Conservation (phyloP, 2,888 invertebrate genomes). For the Amblyteles armatorius region DNA sequence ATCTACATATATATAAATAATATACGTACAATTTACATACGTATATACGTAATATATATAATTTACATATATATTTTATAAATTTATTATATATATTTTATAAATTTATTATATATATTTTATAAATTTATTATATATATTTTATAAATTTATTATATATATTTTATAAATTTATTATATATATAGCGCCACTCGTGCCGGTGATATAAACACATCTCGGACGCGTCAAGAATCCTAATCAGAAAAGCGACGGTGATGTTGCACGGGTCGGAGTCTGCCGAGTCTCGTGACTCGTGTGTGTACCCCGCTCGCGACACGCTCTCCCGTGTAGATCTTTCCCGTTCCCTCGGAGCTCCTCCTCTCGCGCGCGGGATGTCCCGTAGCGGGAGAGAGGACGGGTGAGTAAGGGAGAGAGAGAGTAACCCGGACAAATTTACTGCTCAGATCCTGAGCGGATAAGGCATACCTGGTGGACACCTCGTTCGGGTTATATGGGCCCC, state of each 20-base stretch:
- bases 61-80: background rate
- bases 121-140: no score
- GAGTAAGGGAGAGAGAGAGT: constrained; percentile 45
- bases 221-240: constrained; percentile 83
- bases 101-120: background rate
- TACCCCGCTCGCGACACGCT: background rate
- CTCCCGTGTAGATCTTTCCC: constrained; percentile 17
- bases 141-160: background rate
- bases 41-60: constrained; percentile 21
- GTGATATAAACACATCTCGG: constrained; percentile 74
- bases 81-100: no score
- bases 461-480: constrained; percentile 84
- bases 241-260: constrained; percentile 69
- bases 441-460: constrained; percentile 81
- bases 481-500: constrained; percentile 81
- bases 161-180: constrained; percentile 7
- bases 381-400: constrained; percentile 57
- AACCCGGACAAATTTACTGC: constrained; percentile 82
- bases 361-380: constrained; percentile 68
- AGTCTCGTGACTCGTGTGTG: constrained; percentile 20
- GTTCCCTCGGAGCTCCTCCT: constrained; percentile 44
- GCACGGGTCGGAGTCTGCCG: constrained; percentile 16
- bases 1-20: background rate
- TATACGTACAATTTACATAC: background rate
- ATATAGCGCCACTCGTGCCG: constrained; percentile 25